A percentile compares a stretch with the other conserved stretches of the same genome.
Conservation (phyloP, 2,888 invertebrate genomes). For the Diarsia rubi region DNA sequence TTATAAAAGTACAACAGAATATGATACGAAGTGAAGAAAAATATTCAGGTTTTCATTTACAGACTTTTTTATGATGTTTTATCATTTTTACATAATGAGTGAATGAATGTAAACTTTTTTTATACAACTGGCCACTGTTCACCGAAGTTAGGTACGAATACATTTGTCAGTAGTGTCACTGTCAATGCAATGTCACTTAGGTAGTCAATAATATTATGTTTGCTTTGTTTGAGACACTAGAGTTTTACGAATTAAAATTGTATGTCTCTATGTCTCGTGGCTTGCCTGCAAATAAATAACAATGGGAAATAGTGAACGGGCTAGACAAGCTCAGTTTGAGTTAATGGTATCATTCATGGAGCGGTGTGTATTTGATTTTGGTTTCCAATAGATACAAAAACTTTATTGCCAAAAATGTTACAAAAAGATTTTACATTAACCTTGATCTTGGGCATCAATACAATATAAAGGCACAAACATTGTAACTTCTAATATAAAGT, state of each 20-base stretch:
- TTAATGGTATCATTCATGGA: conserved; percentile 64
- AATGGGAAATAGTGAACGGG: conserved; percentile 1
- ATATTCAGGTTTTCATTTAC: not conserved
- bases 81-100: not conserved
- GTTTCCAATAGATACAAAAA: no score
- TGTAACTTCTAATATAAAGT: not conserved
- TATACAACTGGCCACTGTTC: not conserved
- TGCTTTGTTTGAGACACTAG: not conserved
- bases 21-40: no score
- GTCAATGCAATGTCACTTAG: not conserved
- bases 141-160: not conserved
- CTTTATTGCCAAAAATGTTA: no score
- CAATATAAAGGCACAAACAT: not conserved
- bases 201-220: not conserved
- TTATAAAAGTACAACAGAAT: not conserved
- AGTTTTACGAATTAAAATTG: not conserved
- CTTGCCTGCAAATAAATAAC: not conserved
- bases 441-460: no score
- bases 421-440: no score
- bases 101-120: not conserved
- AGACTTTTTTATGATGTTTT: no score
- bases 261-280: not conserved
- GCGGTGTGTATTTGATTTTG: conserved; percentile 45
- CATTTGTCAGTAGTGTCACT: not conserved
- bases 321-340: conserved; percentile 49